A percentile compares a stretch with the other conserved stretches of the same genome.
Evolutionary conservation across 2,888 invertebrate genomes (phyloP).

Genomic region (Xestia ashworthii): DNA sequence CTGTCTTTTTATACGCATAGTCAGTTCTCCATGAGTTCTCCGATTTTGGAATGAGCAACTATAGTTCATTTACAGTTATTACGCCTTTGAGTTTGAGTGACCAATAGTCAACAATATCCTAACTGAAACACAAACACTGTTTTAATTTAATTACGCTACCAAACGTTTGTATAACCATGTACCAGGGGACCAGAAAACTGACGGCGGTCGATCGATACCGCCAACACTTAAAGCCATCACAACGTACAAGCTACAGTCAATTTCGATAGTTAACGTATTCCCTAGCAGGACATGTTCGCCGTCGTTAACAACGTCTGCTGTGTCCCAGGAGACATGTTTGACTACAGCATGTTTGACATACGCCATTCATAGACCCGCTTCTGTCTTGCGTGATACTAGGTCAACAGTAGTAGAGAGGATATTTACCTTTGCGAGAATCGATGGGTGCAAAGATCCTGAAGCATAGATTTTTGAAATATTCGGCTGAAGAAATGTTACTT

Average conservation of each 20-base stretch:
- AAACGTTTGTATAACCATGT: slow-evolving; percentile 30
- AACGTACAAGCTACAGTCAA: slow-evolving; percentile 57
- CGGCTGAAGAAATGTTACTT: not conserved
- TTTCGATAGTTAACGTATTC: slow-evolving; percentile 60
- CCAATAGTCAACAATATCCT: not conserved
- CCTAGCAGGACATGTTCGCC: slow-evolving; percentile 58
- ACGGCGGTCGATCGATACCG: slow-evolving; percentile 32
- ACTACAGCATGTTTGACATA: slow-evolving; percentile 60
- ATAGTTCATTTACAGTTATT: too few species aligned
- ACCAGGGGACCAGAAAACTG: slow-evolving; percentile 50
- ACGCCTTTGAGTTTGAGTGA: not conserved
- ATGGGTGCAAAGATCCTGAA: not conserved
- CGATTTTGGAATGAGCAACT: too few species aligned
- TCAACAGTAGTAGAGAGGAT: not conserved
- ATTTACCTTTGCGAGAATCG: slow-evolving; percentile 9
- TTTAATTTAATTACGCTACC: not conserved
- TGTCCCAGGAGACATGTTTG: slow-evolving; percentile 60
- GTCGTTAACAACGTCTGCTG: slow-evolving; percentile 62
- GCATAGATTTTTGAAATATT: not conserved
- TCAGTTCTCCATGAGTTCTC: too few species aligned
- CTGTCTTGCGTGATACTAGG: slow-evolving; percentile 44
- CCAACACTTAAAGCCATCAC: slow-evolving; percentile 55
- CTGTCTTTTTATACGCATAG: not conserved
- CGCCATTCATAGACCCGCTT: slow-evolving; percentile 59
- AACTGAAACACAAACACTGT: not conserved